Evolutionary conservation across 1,140 invertebrate genomes (phyloP), one percentile per base, ranked within the genome.

Genomic region (Dendrolimus punctatus): DNA sequence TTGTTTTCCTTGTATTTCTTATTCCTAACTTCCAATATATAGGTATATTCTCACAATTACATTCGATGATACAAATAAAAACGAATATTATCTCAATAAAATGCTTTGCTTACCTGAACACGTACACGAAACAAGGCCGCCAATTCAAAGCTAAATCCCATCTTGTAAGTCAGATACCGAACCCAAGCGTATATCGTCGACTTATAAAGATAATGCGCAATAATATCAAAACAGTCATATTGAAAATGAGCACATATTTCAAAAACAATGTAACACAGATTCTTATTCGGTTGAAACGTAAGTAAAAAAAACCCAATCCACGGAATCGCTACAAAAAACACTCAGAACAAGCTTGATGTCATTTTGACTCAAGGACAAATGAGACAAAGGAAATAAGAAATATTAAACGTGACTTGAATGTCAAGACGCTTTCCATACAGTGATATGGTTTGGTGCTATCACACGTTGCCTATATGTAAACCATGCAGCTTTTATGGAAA

Each of bases 361-460:
- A 77, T 84, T 79, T 68, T 66, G 72, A 74, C 64, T 80, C 60
- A 75, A 69, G 76, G 69, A 83, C 76, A 81, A 82, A 85, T 85
- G 81, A 85, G 76, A 73, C 77, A 74, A 79, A 83, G 75, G 75
- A 81, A 81, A 85, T 85, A 85, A 83, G 80, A 85, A 85, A 85
- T 85, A 83, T 83, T 80, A 81, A 76, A 85, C 81, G 81, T 85
- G 81, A 81, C 79, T 72, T 40, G 76, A 82, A 81, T 78, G 66
- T 79, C 65, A 75, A 80, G 73, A 72, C 58, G 63, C 60, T 75
- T 73, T 70, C 76, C 72, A 80, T 79, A 73, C 69, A 61, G 69
- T 70, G 66, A 71, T 68, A 75, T 66, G 65, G 64, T 73, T 76
- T 55, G 64, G 62, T 62, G 6, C 40, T 50, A 70, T 71, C 69